Base-by-base conservation (phyloP, 2,113 vertebrate genomes). In the Synchiropus splendidus region DNA sequence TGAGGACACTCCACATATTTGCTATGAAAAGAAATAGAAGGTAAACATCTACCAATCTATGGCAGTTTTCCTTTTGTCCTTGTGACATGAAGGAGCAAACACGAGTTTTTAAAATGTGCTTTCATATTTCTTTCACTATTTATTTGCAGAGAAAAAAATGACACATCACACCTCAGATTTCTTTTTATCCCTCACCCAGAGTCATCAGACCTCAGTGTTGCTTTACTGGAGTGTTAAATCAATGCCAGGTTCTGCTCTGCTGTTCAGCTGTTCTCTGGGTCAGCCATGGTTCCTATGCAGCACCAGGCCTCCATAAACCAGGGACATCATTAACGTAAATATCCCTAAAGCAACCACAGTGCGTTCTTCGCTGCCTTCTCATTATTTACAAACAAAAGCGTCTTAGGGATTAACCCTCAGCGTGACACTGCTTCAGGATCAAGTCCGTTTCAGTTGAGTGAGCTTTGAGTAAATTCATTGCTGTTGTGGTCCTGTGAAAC, bases 221-320 rank as follows among this genome's bases (percentile, higher is more conserved):
- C 17, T 45, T 61, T 64, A 39, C 17, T 64, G 37, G 38, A 51
- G 47, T 4, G 27, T 45, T 72, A 71, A 75, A 64, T 53, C 47
- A 13, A 42, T 46, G 59, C 63, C 70, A 74, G 57, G 31, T 47
- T 52, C 18, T 6, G 38, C 45, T 53, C 64, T 57, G 58, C 65
- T 38, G 4, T 30, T 15, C 18, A 38, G 31, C 56, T n/a, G 13
- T 42, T 52, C 46, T 11, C 60, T 58, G 42, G 54, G 49, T 67
- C 60, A 45, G 47, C 58, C 59, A 68, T 43, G 60, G 61, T 72
- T 70, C 68, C 52, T 59, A 43, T 51, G 16, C 57, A 17, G 35
- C 63, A 40, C 50, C 48, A 50, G 56, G 47, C 61, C 44, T 43
- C 48, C 47, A 63, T 65, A 48, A 64, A 57, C 42, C 38, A 12